Base-by-base conservation (phyloP, 2,888 invertebrate species). In the Drosophila paucipuncta region DNA sequence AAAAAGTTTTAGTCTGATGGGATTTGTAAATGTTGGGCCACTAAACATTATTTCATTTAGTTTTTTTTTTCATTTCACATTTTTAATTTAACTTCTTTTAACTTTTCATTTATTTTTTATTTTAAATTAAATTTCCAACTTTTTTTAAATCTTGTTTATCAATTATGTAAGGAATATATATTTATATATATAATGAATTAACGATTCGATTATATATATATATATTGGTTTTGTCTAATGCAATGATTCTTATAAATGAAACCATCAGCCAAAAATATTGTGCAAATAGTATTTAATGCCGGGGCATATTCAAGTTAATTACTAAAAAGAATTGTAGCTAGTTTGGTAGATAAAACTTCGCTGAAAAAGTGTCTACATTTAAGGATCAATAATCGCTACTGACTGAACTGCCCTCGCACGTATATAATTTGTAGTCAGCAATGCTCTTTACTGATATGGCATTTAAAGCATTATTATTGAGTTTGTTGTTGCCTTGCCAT, bases 401-500 rank as follows among this genome's bases (percentile, higher is more conserved):
- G 52, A 25, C 31, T 18, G 18, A 72, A 41, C 72, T 16, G 30
- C 79, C 78, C 78, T 79, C 74, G 72, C 33, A 43, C 60, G 70
- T 67, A 55, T 89, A 82, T 73, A 78, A 85, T 82, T 88, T 85
- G 90, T 77, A 85, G 88, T 90, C 91, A 90, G 83, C 83, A 74
- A 78, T 90, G 78, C 83, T 80, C 76, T 75, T 63, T 79, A 88
- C 90, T 86, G 90, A 87, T 87, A 91, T 85, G 86, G 86, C 90
- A 90, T 91, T 86, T 88, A 88, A 91, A 82, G 73, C 83, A 88
- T 78, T 89, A 74, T 89, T 69, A 71, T 81, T 68, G 73, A 4
- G 25, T 47, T 67, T 82, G 77, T 83, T 77, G 78, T 77, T 82
- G 78, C 74, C 64, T 82, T 63, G 68, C 79, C 65, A 78, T 79